Percentiles rank a stretch among this genome's conserved stretches.
Conservation (phyloP, 2,113 vertebrate genomes). For the Carettochelys insculpta region DNA sequence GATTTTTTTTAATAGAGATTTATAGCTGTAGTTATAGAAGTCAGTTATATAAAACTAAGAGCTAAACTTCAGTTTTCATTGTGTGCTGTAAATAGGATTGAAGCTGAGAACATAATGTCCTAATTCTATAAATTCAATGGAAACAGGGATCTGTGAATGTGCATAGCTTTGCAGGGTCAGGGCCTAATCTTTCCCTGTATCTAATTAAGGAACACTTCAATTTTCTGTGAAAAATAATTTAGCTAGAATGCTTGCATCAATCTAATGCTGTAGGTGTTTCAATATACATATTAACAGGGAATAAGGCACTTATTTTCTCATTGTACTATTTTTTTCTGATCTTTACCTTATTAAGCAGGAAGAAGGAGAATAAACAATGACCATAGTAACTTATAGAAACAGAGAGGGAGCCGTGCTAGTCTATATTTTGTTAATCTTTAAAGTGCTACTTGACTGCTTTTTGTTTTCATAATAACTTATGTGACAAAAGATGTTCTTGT, state of each 20-base stretch:
- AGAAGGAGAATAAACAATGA: neutral
- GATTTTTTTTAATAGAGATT: constrained; percentile 28
- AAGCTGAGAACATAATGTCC: neutral
- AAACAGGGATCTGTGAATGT: neutral
- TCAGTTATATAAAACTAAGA: neutral
- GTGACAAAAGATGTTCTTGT: neutral
- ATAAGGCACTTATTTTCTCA: neutral
- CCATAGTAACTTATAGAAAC: too few species aligned
- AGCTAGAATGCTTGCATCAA: neutral
- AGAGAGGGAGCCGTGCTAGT: too few species aligned
- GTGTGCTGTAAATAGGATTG: neutral
- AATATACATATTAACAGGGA: neutral
- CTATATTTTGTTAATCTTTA: too few species aligned
- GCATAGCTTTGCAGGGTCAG: neutral
- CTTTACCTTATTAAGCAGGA: neutral
- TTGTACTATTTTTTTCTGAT: neutral
- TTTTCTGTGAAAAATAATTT: neutral
- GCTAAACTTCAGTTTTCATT: neutral
- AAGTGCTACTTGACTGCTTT: too few species aligned
- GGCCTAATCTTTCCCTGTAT: neutral
- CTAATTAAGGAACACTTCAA: neutral
- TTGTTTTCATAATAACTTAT: neutral
- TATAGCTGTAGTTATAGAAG: constrained; percentile 26
- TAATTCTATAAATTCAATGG: neutral
- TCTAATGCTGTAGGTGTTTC: neutral